Percentiles rank a stretch among this genome's conserved stretches.
Evolutionary conservation across 2,888 invertebrate genomes (phyloP).

Genomic region (Agrenia bidenticulata): DNA sequence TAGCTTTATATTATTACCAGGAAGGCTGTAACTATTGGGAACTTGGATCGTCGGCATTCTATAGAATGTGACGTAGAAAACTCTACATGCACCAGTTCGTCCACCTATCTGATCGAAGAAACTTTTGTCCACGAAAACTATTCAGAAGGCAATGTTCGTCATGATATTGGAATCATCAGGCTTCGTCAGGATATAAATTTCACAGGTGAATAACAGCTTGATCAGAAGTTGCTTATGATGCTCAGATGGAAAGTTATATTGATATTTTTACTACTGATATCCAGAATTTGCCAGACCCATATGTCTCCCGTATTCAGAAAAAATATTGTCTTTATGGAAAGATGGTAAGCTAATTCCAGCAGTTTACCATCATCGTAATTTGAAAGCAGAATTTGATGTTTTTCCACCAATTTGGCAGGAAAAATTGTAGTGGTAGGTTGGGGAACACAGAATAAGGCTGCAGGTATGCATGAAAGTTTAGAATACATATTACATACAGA

Average conservation of each 20-base stretch:
- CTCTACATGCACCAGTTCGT: neutral
- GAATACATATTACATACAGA: neutral
- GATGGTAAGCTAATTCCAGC: neutral
- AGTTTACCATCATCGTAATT: too few species aligned
- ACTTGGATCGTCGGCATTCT: slow-evolving; percentile 22
- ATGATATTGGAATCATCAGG: slow-evolving; percentile 38
- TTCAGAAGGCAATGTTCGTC: slow-evolving; percentile 34
- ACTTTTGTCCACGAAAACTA: slow-evolving; percentile 33
- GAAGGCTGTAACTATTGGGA: slow-evolving; percentile 28
- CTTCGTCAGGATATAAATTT: slow-evolving; percentile 30
- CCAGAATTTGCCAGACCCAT: slow-evolving; percentile 43
- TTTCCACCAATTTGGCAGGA: neutral
- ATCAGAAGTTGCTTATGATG: neutral
- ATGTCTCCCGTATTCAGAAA: slow-evolving; percentile 41
- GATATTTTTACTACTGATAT: neutral
- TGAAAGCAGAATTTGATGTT: too few species aligned
- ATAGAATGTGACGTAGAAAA: slow-evolving; percentile 21
- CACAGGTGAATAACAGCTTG: slow-evolving; percentile 21
- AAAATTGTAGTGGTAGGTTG: slow-evolving; percentile 43
- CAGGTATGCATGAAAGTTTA: slow-evolving; percentile 9
- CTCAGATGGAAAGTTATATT: neutral
- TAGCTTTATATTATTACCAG: neutral
- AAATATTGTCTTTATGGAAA: slow-evolving; percentile 15
- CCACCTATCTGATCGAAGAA: slow-evolving; percentile 21
- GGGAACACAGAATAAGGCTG: slow-evolving; percentile 42